Evolutionary conservation across 1,140 invertebrate species (phyloP).

Genomic region (Polypedilum pembai): DNA sequence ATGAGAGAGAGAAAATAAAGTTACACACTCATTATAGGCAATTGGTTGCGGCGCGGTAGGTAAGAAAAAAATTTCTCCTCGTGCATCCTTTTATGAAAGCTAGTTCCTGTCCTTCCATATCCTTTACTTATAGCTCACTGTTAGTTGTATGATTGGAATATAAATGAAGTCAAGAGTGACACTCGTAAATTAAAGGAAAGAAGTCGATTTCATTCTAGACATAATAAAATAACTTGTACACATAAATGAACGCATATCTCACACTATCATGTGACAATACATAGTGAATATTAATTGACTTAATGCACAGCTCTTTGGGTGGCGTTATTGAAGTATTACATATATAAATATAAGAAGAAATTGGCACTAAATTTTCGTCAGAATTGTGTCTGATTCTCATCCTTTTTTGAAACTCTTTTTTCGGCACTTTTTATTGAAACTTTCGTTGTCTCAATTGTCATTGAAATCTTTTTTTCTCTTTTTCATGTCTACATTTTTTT

Average conservation of each 20-base stretch:
- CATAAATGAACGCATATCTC: conserved; percentile 17
- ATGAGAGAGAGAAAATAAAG: no score
- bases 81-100: background rate
- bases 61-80: background rate
- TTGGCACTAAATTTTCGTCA: background rate
- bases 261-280: background rate
- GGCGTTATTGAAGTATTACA: background rate
- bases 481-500: background rate
- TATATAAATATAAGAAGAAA: no score
- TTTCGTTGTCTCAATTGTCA: conserved; percentile 15
- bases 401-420: background rate
- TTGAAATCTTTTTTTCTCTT: conserved; percentile 22
- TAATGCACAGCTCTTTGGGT: background rate
- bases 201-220: background rate
- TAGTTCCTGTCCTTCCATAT: conserved; percentile 16
- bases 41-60: background rate
- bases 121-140: background rate
- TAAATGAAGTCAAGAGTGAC: background rate
- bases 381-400: conserved; percentile 22
- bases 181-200: background rate
- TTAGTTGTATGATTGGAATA: background rate
- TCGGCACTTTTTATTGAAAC: background rate
- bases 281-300: background rate
- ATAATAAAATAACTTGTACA: background rate
- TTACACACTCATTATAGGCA: background rate